phyloP scores from a whole-genome alignment of 2,113 vertebrate genomes.

The Gulo gulo region DNA sequence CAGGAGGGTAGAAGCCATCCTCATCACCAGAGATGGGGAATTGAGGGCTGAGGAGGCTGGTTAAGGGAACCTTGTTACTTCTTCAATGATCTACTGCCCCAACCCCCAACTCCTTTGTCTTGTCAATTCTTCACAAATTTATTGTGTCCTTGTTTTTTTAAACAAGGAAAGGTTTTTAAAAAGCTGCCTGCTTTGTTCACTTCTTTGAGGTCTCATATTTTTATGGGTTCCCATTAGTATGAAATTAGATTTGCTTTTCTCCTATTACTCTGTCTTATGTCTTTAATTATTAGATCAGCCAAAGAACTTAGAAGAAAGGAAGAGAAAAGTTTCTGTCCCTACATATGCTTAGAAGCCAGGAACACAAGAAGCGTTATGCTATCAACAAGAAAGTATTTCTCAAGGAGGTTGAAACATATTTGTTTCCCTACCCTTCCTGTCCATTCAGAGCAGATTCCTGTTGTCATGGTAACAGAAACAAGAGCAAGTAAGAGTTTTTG shows the following conservation, averaged over 20 bases:
- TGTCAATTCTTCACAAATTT: neutral
- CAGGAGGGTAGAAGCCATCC: neutral
- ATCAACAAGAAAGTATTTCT: constrained; percentile 54
- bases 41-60: neutral
- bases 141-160: neutral
- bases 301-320: neutral
- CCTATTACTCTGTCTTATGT: neutral
- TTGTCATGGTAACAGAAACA: constrained; percentile 75
- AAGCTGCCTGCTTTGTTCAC: neutral
- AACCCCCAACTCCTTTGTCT: neutral
- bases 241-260: neutral
- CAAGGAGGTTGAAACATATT: constrained; percentile 59
- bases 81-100: neutral
- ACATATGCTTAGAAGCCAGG: neutral
- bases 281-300: neutral
- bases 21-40: neutral
- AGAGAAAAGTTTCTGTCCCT: neutral
- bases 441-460: constrained; percentile 68
- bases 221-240: neutral
- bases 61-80: neutral
- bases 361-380: neutral
- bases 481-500: constrained; percentile 62
- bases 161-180: neutral
- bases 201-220: neutral
- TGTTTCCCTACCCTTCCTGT: constrained; percentile 60